These are phyloP conservation scores for Oryzias melastigma DNA, from an alignment of 2,113 vertebrate genomes.

Conservation along the genomic window DNA sequence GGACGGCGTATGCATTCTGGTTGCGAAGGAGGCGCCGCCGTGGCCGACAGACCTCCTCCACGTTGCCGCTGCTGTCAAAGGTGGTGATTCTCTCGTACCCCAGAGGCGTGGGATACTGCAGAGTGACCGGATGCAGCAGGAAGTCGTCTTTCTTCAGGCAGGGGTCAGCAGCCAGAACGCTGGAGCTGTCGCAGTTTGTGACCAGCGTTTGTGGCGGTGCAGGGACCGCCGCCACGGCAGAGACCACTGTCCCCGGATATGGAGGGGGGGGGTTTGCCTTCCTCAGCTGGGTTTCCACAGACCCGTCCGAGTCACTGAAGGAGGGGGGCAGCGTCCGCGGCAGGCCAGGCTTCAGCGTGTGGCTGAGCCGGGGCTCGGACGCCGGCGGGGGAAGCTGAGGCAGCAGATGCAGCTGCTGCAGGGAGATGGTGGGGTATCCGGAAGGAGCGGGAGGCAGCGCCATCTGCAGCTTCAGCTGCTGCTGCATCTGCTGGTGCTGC, in stretches of 20 bases:
- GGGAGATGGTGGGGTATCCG: constrained; percentile 70
- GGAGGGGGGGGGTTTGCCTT: constrained; percentile 92
- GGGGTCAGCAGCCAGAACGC: constrained; percentile 79
- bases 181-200: constrained; percentile 74
- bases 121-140: constrained; percentile 81
- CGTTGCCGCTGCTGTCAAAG: constrained; percentile 97
- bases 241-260: constrained; percentile 86
- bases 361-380: constrained; percentile 75
- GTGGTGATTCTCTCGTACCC: constrained; percentile 97
- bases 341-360: constrained; percentile 76
- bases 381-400: constrained; percentile 73
- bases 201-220: constrained; percentile 72
- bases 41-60: constrained; percentile 96
- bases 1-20: constrained; percentile 87
- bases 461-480: constrained; percentile 81
- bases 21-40: constrained; percentile 88
- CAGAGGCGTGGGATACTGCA: constrained; percentile 88
- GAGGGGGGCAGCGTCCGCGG: constrained; percentile 66
- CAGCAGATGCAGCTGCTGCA: constrained; percentile 79
- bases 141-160: constrained; percentile 92
- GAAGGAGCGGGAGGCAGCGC: constrained; percentile 72
- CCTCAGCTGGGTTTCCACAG: constrained; percentile 83
- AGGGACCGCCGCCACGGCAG: constrained; percentile 63
- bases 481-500: constrained; percentile 82
- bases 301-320: constrained; percentile 79